Evolutionary conservation across 2,888 invertebrate genomes (phyloP).

Genomic region (Drymonia ruficornis): DNA sequence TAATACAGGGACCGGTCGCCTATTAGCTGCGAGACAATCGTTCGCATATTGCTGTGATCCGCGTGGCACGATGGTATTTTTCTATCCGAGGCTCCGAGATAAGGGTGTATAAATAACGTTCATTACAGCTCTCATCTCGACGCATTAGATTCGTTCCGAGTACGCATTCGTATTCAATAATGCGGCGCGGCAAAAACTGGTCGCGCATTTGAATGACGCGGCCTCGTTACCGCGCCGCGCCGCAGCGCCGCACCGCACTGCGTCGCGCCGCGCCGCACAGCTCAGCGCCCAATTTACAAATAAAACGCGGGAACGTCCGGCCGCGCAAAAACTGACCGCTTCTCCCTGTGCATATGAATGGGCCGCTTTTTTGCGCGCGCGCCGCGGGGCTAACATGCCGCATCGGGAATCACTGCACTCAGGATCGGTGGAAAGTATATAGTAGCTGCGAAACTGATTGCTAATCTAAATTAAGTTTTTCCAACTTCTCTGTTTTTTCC

Average conservation of each 20-base stretch:
- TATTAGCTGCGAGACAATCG: background rate
- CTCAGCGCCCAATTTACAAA: slow-evolving; percentile 77
- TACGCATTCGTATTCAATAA: slow-evolving; percentile 77
- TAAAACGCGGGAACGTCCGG: slow-evolving; percentile 81
- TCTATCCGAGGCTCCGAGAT: slow-evolving; percentile 1
- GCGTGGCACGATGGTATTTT: background rate
- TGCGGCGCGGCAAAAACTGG: slow-evolving; percentile 76
- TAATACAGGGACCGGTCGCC: background rate
- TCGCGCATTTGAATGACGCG: slow-evolving; percentile 79
- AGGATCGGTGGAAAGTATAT: background rate
- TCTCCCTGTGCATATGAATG: slow-evolving; percentile 79
- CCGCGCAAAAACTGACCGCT: slow-evolving; percentile 75
- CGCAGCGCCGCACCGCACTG: slow-evolving; percentile 28
- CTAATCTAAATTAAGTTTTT: too few species aligned
- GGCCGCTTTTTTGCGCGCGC: slow-evolving; percentile 66
- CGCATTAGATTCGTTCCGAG: slow-evolving; percentile 70
- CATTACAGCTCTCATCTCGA: slow-evolving; percentile 57
- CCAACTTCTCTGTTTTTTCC: too few species aligned
- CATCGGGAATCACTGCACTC: slow-evolving; percentile 50
- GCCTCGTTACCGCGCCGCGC: slow-evolving; percentile 45
- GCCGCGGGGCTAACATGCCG: slow-evolving; percentile 57
- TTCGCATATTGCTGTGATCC: slow-evolving; percentile 9
- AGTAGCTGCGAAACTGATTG: too few species aligned
- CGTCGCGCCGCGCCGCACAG: slow-evolving; percentile 34
- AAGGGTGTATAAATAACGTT: slow-evolving; percentile 47